Evolutionary conservation across 2,797 vertebrate species (phyloP).

Genomic region (Oophaga sylvatica): DNA sequence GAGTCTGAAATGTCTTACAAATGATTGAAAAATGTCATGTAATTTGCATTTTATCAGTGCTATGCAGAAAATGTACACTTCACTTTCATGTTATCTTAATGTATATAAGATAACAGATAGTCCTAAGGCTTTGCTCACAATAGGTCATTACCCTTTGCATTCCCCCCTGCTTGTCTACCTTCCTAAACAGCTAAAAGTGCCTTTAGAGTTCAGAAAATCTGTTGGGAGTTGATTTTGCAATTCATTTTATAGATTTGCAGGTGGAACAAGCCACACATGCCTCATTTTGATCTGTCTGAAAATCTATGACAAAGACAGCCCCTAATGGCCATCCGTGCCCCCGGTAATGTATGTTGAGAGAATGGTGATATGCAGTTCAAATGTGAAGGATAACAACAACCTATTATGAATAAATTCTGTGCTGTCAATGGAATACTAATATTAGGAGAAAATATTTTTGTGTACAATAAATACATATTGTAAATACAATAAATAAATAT

Average conservation of each 20-base stretch:
- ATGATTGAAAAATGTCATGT: background rate
- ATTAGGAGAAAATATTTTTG: background rate
- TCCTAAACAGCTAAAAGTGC: background rate
- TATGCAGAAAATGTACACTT: background rate
- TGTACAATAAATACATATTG: background rate
- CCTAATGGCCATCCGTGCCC: background rate
- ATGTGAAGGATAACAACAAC: background rate
- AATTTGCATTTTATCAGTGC: background rate
- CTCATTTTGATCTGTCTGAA: background rate
- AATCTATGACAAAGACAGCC: background rate
- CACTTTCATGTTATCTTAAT: background rate
- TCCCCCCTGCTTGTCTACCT: background rate
- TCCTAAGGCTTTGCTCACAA: background rate
- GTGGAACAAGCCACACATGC: background rate
- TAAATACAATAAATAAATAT: background rate
- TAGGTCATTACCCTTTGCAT: background rate
- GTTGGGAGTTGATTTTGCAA: background rate
- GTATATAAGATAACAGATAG: background rate
- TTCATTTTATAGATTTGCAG: background rate
- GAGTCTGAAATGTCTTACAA: background rate
- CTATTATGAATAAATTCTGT: background rate
- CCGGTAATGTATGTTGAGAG: background rate
- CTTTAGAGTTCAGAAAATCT: background rate
- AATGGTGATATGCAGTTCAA: background rate
- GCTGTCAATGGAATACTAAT: background rate